A percentile compares a stretch with the other conserved stretches of the same genome.
Evolutionary conservation across 2,888 invertebrate species (phyloP).

Genomic region (Troides helena): DNA sequence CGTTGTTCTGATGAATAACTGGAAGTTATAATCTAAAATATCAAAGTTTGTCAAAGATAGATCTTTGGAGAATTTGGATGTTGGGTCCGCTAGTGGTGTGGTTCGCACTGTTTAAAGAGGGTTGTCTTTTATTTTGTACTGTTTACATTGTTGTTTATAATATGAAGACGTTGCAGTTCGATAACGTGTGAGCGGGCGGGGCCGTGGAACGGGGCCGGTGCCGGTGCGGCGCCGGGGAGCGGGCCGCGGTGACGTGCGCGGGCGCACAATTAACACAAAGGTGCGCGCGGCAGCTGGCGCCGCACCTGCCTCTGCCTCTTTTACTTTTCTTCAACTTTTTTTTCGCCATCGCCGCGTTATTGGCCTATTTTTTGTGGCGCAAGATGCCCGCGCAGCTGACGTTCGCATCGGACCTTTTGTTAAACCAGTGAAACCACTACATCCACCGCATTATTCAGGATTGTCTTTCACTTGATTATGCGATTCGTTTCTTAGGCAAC

Average conservation of each 20-base stretch:
- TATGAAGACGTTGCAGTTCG: conserved; percentile 4
- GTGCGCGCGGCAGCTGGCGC: conserved; percentile 74
- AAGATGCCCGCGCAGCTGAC: conserved; percentile 76
- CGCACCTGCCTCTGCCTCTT: conserved; percentile 73
- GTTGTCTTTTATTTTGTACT: background rate
- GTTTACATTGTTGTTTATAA: background rate
- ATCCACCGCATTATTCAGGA: conserved; percentile 47
- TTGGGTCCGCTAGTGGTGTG: no score
- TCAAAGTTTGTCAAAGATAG: no score
- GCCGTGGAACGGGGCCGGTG: conserved; percentile 59
- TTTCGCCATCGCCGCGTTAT: conserved; percentile 72
- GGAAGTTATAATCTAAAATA: no score
- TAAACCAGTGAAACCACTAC: conserved; percentile 36
- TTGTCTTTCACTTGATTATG: conserved; percentile 16
- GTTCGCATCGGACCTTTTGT: conserved; percentile 47
- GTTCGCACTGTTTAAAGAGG: background rate
- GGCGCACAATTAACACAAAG: conserved; percentile 73
- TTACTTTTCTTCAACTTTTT: conserved; percentile 73
- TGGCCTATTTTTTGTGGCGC: conserved; percentile 80
- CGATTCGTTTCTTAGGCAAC: no score
- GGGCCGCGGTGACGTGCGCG: conserved; percentile 53
- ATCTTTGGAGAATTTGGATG: no score
- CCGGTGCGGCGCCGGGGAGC: conserved; percentile 51
- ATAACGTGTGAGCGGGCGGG: conserved; percentile 30
- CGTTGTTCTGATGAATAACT: no score